Conservation (phyloP, 2,113 vertebrate species). For the Oncorhynchus mykiss region DNA sequence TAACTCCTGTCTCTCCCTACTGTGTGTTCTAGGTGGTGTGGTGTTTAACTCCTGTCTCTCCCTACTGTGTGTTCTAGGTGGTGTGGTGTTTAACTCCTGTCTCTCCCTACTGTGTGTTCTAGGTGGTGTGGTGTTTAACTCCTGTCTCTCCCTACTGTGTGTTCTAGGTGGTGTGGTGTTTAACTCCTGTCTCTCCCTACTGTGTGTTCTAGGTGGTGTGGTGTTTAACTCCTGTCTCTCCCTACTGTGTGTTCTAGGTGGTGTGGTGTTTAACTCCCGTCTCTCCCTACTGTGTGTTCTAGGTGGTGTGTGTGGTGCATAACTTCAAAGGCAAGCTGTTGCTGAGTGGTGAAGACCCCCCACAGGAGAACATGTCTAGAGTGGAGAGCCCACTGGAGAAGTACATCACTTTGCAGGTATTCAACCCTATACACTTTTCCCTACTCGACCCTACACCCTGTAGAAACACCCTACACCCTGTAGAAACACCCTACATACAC, state of each 20-base stretch:
- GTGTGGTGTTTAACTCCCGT: neutral
- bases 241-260: too few species aligned
- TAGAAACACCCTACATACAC: too few species aligned
- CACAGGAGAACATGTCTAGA: constrained; percentile 82
- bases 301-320: constrained; percentile 97
- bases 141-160: neutral
- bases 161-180: constrained; percentile 92
- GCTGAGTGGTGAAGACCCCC: constrained; percentile 75
- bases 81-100: too few species aligned
- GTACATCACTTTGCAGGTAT: constrained; percentile 82
- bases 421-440: neutral
- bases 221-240: too few species aligned
- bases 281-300: constrained; percentile 18
- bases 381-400: constrained; percentile 93
- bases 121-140: neutral
- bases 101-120: too few species aligned
- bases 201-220: too few species aligned
- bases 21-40: neutral
- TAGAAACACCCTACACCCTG: too few species aligned
- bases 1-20: constrained; percentile 53
- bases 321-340: constrained; percentile 94
- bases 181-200: constrained; percentile 67
- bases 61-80: neutral
- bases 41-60: neutral
- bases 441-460: too few species aligned